Base-by-base conservation (phyloP, 2,888 invertebrate species). In the Leptopilina drosophilae region DNA sequence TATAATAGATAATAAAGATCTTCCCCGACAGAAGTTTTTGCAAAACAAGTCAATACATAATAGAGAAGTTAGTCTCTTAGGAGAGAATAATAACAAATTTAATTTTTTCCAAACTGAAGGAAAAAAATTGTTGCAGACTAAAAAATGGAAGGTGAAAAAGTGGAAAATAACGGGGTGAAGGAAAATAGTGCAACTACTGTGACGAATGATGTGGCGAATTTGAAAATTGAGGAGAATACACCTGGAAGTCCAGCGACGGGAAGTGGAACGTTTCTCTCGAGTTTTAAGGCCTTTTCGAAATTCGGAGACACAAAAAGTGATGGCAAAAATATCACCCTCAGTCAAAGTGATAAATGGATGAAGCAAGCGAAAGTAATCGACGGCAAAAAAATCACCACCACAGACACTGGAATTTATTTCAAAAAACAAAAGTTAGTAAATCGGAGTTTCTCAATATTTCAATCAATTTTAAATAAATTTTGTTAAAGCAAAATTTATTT, bases 321-420 rank as follows among this genome's bases (percentile, higher is more conserved):
- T 89, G 97, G 97, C 0, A 97, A 96, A 91, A 93, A 94, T 65
- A 96, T 98, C 83, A 97, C 97, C 0, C 93, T 98, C n/a, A 96
- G 96, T 11, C 97, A 98, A 91, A 96, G 96, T 88, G 98, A 98
- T 92, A 98, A 97, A 92, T 98, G 98, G 98, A 96, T 98, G 95
- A 97, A 97, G 88, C 98, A 98, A 90, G 97, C 97, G 0, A 96
- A 95, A 87, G 95, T 96, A 20, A 96, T 97, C 85, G 97, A 95
- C 81, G 95, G 95, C 2, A 97, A 97, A 92, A 96, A 96, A 89
- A 95, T 97, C 83, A 96, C 96, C 0, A 97, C 98, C 15, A 97
- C 97, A 4, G 98, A 98, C 89, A 98, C 97, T 0, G 97, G 96
- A 66, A 97, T 98, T 83, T 95, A 95, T 90, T 98, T 97, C 92